Base-by-base conservation (phyloP, 2,113 vertebrate genomes). In the Ctenodactylus gundi region DNA sequence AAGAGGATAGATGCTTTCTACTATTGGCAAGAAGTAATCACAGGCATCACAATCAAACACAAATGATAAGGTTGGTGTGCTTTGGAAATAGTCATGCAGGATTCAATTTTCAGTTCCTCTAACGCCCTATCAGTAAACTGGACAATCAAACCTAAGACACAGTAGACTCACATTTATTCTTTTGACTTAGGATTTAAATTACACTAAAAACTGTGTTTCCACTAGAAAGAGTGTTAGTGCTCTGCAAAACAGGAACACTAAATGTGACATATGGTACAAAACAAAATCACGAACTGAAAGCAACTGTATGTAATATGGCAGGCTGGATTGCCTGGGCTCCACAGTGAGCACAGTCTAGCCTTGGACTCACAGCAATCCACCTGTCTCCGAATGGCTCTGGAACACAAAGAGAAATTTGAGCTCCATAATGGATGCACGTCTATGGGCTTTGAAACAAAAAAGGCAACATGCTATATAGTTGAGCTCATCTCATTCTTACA, bases 141-240 rank as follows among this genome's bases (percentile, higher is more conserved):
- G 41, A 78, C 21, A 87, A 29, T 65, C 7, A 12, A 55, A 70
- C 11, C 34, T 72, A 46, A 93, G 75, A 18, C 9, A 51, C 44
- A 57, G 41, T 41, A 27, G 6, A 18, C 36, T 13, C 21, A 65
- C 13, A 75, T 23, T 70, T 9, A 80, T 85, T 75, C 76, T 20
- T 68, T 75, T 80, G 34, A 36, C 7, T 80, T 78, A 85, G 73
- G 62, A 92, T 90, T 89, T 90, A 9, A 94, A 88, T 60, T 88
- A 65, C 41, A 51, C 83, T 21, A 68, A 88, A 92, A 96, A 78
- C 18, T 62, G 44, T 6, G 7, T 7, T 82, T 83, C 39, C 29
- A 58, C 2, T 75, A 2, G 12, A 75, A 88, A 95, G 34, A 6
- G 1, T 34, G 25, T 62, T 18, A 36, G 7, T 25, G 62, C 3